Percentiles rank a stretch among this genome's conserved stretches.
phyloP scores from a whole-genome alignment of 2,888 invertebrate species.

The Acanthosoma haemorrhoidale region DNA sequence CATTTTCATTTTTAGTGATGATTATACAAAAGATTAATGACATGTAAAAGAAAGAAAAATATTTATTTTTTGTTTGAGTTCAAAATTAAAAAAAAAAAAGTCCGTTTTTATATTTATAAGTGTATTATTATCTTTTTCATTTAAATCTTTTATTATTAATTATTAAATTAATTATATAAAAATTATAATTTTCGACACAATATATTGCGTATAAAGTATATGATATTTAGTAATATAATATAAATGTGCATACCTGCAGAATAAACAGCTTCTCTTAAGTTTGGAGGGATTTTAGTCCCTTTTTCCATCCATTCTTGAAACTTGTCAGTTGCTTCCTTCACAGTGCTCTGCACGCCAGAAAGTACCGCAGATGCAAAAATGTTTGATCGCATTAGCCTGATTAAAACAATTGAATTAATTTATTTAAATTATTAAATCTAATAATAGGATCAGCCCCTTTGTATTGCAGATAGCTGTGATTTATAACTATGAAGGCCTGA shows the following conservation, averaged over 20 bases:
- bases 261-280: conserved; percentile 67
- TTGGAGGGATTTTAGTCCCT: conserved; percentile 62
- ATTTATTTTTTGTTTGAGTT: not conserved
- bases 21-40: not conserved
- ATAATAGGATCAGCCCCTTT: not conserved
- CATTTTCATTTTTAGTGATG: not conserved
- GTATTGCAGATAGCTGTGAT: not conserved
- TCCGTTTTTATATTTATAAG: not conserved
- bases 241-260: conserved; percentile 50
- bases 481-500: not conserved
- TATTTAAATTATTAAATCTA: not conserved
- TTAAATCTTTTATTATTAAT: not conserved
- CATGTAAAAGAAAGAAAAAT: not conserved
- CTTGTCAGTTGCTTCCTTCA: conserved; percentile 60
- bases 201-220: not conserved
- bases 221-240: too few relatives aligned
- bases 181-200: not conserved
- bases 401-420: conserved; percentile 35
- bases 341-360: conserved; percentile 63
- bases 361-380: conserved; percentile 67
- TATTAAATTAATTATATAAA: not conserved
- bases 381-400: conserved; percentile 65
- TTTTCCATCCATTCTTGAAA: conserved; percentile 68
- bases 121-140: not conserved
- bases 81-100: too few relatives aligned